phyloP scores from a whole-genome alignment of 1,140 invertebrate genomes.

The Drosophila nigrodunni region DNA sequence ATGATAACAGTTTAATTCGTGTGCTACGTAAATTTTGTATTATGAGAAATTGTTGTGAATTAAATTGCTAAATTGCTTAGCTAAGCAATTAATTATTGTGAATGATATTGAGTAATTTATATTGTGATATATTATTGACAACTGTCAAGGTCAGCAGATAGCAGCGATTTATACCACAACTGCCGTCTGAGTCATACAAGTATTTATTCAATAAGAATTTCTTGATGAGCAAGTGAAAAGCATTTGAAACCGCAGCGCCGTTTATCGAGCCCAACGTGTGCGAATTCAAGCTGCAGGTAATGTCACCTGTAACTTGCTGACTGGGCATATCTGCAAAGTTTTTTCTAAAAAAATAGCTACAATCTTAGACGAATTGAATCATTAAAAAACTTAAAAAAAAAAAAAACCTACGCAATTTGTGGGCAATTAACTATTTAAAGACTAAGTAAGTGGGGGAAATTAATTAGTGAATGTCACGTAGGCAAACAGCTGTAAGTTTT shows the following conservation, averaged over 20 bases:
- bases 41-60: conserved; percentile 52
- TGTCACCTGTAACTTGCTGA: not conserved
- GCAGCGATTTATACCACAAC: not conserved
- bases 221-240: not conserved
- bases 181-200: not conserved
- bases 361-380: not conserved
- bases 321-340: not conserved
- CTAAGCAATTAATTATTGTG: conserved; percentile 11
- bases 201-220: conserved; percentile 1
- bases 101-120: conserved; percentile 24
- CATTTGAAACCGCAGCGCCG: not conserved
- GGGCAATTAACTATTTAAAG: not conserved
- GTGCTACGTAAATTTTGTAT: conserved; percentile 33
- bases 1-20: conserved; percentile 53
- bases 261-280: not conserved
- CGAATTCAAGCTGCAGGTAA: not conserved
- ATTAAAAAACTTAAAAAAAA: no score
- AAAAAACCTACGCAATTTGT: not conserved
- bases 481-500: not conserved
- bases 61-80: conserved; percentile 16
- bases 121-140: conserved; percentile 13
- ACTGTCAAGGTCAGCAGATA: conserved; percentile 27
- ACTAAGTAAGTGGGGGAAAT: not conserved
- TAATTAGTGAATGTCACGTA: conserved; percentile 5
- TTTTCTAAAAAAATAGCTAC: not conserved